Conservation (phyloP, 2,113 vertebrate genomes). For the Oryctolagus cuniculus region DNA sequence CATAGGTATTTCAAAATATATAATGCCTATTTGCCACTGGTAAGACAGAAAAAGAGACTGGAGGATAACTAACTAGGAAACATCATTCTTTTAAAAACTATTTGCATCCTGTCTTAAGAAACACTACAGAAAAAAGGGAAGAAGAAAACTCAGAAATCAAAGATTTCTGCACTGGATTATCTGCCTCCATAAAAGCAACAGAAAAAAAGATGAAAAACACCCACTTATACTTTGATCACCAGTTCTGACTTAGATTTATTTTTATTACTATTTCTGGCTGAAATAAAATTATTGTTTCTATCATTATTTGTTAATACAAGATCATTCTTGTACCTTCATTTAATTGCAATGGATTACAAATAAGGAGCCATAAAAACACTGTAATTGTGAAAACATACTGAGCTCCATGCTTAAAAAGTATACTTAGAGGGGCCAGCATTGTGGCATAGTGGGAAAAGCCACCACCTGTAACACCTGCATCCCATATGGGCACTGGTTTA, state of each 20-base stretch:
- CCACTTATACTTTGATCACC: neutral
- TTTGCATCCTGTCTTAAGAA: neutral
- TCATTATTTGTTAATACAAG: slow-evolving; percentile 29
- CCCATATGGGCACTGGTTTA: too few species aligned
- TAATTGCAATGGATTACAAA: slow-evolving; percentile 38
- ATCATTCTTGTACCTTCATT: slow-evolving; percentile 10
- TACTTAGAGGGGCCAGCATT: neutral
- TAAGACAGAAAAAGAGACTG: slow-evolving; percentile 53
- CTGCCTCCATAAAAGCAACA: neutral
- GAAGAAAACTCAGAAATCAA: slow-evolving; percentile 53
- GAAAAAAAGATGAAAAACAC: neutral
- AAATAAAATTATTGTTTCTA: slow-evolving; percentile 18
- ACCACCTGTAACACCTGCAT: too few species aligned
- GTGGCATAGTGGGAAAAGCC: too few species aligned
- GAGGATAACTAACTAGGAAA: slow-evolving; percentile 47
- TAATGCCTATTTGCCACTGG: slow-evolving; percentile 43
- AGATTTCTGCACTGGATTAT: neutral
- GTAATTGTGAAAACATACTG: slow-evolving; percentile 9
- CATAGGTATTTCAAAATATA: slow-evolving; percentile 54
- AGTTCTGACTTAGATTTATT: slow-evolving; percentile 48
- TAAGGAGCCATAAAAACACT: neutral
- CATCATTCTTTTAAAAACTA: slow-evolving; percentile 51
- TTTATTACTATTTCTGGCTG: neutral
- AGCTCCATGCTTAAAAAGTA: slow-evolving; percentile 40
- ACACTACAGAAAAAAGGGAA: slow-evolving; percentile 24